A percentile compares a stretch with the other conserved stretches of the same genome.
Evolutionary conservation across 2,888 invertebrate species (phyloP).

Genomic region (Cryptosula pallasiana): DNA sequence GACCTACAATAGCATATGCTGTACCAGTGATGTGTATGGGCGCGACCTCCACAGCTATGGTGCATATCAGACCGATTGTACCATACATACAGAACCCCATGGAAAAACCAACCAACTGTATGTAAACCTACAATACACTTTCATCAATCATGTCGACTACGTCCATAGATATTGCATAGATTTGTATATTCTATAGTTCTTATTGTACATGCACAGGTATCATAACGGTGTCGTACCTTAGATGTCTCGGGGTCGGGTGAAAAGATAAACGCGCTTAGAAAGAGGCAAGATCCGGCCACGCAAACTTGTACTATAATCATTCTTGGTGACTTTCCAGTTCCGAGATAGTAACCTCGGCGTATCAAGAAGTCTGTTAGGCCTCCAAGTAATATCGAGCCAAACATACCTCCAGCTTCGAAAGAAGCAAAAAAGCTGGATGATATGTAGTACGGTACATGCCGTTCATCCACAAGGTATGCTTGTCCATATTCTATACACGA

Average conservation of each 20-base stretch:
- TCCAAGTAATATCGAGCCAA: constrained; percentile 54
- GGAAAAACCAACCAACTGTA: constrained; percentile 48
- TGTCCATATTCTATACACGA: constrained; percentile 55
- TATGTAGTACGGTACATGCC: constrained; percentile 33
- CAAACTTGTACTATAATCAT: neutral
- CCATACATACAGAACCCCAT: constrained; percentile 54
- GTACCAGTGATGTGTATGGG: constrained; percentile 54
- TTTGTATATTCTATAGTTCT: no score
- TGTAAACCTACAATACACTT: constrained; percentile 47
- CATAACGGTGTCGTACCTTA: neutral
- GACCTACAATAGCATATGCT: constrained; percentile 53
- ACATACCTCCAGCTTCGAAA: constrained; percentile 55
- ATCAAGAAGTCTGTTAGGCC: constrained; percentile 48
- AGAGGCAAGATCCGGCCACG: constrained; percentile 11
- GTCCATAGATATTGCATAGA: no score
- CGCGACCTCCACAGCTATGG: constrained; percentile 54
- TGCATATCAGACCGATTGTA: constrained; percentile 54
- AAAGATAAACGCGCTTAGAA: constrained; percentile 13
- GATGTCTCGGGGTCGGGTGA: neutral
- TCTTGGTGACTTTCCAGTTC: constrained; percentile 8
- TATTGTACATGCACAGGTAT: no score
- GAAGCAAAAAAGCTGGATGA: constrained; percentile 54
- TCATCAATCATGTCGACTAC: no score
- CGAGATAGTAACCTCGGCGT: neutral
- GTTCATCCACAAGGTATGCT: constrained; percentile 51